Percentiles rank a stretch among this genome's conserved stretches.
Conservation (phyloP, 2,797 vertebrate species). For the Mastacembelus armatus region DNA sequence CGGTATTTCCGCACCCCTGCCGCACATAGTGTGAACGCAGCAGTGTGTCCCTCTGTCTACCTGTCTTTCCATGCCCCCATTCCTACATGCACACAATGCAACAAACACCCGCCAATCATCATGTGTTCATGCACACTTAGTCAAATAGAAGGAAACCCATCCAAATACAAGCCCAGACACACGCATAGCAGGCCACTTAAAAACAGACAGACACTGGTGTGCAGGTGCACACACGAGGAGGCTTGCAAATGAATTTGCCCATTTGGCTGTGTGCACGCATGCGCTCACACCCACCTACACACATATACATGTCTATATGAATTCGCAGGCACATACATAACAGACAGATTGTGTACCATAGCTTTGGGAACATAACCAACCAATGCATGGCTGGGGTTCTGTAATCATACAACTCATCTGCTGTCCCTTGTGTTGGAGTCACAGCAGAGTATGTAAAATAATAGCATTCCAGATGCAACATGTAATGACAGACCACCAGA, state of each 20-base stretch:
- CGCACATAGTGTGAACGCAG: slow-evolving; percentile 68
- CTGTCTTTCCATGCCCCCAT: slow-evolving; percentile 43
- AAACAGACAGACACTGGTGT: slow-evolving; percentile 46
- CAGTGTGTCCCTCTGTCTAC: slow-evolving; percentile 79
- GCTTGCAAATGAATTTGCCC: slow-evolving; percentile 30
- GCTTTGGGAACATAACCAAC: slow-evolving; percentile 68
- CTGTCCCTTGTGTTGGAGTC: slow-evolving; percentile 68
- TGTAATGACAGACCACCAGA: slow-evolving; percentile 71
- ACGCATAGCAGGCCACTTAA: slow-evolving; percentile 19
- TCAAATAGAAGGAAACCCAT: slow-evolving; percentile 14
- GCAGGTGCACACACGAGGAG: slow-evolving; percentile 8
- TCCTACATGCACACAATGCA: slow-evolving; percentile 23
- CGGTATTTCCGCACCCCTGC: slow-evolving; percentile 83
- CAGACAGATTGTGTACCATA: slow-evolving; percentile 49
- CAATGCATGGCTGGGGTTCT: slow-evolving; percentile 65
- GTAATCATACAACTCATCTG: slow-evolving; percentile 71
- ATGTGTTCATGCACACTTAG: not conserved
- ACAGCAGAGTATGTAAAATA: slow-evolving; percentile 62
- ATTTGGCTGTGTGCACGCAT: too few relatives aligned
- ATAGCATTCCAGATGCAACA: slow-evolving; percentile 69
- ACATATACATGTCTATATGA: slow-evolving; percentile 10
- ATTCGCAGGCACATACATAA: slow-evolving; percentile 31
- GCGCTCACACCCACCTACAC: slow-evolving; percentile 5
- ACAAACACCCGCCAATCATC: slow-evolving; percentile 52
- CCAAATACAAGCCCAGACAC: slow-evolving; percentile 17